Percentiles rank a stretch among this genome's conserved stretches.
Evolutionary conservation across 1,140 invertebrate species (phyloP).

Genomic region (Papilio xuthus): DNA sequence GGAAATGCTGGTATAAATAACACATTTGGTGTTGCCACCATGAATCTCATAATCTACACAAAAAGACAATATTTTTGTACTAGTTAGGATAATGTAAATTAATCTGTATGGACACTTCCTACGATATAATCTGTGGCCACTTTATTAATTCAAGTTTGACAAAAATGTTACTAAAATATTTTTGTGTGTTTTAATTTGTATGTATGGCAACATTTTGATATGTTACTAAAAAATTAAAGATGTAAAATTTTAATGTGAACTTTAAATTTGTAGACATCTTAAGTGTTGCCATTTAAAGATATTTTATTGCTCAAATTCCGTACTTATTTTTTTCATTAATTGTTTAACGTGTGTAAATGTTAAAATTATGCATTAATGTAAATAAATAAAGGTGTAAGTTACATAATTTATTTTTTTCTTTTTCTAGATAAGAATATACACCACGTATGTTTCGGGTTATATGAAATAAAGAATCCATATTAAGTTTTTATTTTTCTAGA

Average conservation of each 20-base stretch:
- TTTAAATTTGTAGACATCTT: conserved; percentile 22
- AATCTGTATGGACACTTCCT: not conserved
- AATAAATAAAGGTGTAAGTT: conserved; percentile 77
- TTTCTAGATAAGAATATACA: no score
- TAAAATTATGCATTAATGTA: conserved; percentile 63
- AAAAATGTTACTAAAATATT: conserved; percentile 16
- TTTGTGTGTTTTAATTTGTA: conserved; percentile 30
- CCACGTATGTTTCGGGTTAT: no score
- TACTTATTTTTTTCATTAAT: conserved; percentile 50
- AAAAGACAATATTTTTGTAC: conserved; percentile 30
- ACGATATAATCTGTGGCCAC: not conserved
- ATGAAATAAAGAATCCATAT: not conserved
- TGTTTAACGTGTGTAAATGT: conserved; percentile 57
- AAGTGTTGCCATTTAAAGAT: conserved; percentile 50
- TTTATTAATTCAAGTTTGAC: not conserved
- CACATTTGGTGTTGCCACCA: not conserved
- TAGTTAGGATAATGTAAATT: conserved; percentile 25
- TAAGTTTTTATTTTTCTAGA: not conserved
- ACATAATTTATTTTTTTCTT: conserved; percentile 49
- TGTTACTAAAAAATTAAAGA: not conserved
- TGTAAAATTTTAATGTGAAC: conserved; percentile 6
- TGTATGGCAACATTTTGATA: conserved; percentile 26
- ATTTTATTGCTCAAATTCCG: conserved; percentile 63
- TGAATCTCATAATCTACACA: conserved; percentile 30
- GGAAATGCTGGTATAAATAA: conserved; percentile 7